Conservation (phyloP, 2,113 vertebrate species). For the Plestiodon gilberti region DNA sequence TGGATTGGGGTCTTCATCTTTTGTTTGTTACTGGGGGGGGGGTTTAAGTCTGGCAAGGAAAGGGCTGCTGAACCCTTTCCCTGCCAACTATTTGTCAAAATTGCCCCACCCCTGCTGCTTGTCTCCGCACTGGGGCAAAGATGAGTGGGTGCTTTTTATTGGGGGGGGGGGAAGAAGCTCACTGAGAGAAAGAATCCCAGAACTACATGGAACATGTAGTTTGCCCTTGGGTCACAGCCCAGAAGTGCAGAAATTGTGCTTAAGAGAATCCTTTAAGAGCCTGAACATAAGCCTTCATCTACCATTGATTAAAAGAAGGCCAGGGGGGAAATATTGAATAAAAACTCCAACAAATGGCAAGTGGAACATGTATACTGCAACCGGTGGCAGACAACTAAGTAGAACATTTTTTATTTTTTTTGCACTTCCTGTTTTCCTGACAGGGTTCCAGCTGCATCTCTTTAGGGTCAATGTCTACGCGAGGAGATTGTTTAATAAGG, state of each 20-base stretch:
- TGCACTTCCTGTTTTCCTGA: too few relatives aligned
- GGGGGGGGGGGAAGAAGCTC: not conserved
- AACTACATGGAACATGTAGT: not conserved
- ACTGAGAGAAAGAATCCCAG: not conserved
- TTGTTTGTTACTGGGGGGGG: too few relatives aligned
- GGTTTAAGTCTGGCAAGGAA: too few relatives aligned
- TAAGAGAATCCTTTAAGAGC: not conserved
- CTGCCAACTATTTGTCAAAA: not conserved
- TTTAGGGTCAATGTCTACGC: not conserved
- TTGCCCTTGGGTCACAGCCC: too few relatives aligned
- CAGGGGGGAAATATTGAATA: not conserved
- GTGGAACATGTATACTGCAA: constrained; percentile 15
- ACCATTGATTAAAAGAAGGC: not conserved
- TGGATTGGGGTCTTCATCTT: too few relatives aligned
- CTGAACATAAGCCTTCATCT: not conserved
- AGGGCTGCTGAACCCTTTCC: not conserved
- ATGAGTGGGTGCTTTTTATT: not conserved
- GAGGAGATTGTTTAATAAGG: not conserved
- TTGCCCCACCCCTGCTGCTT: not conserved
- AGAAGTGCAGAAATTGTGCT: too few relatives aligned
- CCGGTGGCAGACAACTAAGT: not conserved
- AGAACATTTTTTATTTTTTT: not conserved
- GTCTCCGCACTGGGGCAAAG: not conserved
- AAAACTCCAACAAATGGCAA: constrained; percentile 28
- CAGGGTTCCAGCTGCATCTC: not conserved